phyloP scores from a whole-genome alignment of 2,888 invertebrate genomes.

The Brachylomia viminalis region DNA sequence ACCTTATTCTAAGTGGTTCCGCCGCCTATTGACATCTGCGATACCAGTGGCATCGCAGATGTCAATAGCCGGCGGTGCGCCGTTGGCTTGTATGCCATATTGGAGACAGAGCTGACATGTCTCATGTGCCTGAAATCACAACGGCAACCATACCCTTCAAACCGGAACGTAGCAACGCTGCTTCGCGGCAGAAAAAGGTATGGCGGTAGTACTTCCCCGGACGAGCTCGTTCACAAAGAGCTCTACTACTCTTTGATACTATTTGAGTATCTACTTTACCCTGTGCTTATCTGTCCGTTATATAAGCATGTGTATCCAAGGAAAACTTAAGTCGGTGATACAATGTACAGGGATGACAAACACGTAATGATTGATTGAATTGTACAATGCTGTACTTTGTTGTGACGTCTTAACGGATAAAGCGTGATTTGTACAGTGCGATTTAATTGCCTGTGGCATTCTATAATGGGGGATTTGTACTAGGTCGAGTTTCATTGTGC shows the following conservation, averaged over 20 bases:
- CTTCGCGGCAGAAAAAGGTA: constrained; percentile 6
- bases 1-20: no score
- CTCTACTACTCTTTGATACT: constrained; percentile 35
- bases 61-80: neutral
- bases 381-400: no score
- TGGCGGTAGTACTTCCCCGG: constrained; percentile 40
- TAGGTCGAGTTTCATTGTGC: no score
- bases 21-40: no score
- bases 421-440: no score
- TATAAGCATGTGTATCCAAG: neutral
- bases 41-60: neutral
- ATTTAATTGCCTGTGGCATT: no score
- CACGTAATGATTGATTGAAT: no score
- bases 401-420: no score
- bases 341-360: no score
- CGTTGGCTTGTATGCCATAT: neutral
- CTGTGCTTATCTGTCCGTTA: neutral
- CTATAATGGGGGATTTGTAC: no score
- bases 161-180: neutral
- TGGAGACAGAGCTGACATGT: constrained; percentile 1
- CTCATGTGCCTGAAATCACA: constrained; percentile 12
- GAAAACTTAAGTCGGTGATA: no score
- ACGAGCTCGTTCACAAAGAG: constrained; percentile 18
- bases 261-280: neutral
- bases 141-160: neutral